Percentiles rank a stretch among this genome's conserved stretches.
These are phyloP conservation scores for Hydropsyche tenuis DNA, from an alignment of 1,140 invertebrate genomes.

Conservation along the genomic window DNA sequence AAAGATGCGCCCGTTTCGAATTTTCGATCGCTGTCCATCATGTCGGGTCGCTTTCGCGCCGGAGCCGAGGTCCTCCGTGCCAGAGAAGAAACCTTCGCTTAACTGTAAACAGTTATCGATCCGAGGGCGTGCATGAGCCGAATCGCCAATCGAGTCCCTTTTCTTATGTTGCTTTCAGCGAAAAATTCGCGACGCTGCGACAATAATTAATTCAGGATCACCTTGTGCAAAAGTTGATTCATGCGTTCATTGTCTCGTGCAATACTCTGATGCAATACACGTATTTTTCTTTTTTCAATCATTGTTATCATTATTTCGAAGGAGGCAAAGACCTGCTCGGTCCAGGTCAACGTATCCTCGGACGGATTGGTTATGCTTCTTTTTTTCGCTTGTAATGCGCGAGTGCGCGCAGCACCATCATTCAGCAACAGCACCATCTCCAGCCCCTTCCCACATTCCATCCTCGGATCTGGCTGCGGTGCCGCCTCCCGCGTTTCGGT, in stretches of 20 bases:
- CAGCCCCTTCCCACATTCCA: conserved; percentile 38
- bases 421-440: conserved; percentile 27
- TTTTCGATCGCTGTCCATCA: too few relatives aligned
- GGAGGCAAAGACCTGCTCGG: conserved; percentile 38
- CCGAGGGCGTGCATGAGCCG: not conserved
- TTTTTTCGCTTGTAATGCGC: conserved; percentile 23
- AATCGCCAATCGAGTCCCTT: not conserved
- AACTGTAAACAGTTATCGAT: conserved; percentile 2
- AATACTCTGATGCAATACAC: not conserved
- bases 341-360: conserved; percentile 42
- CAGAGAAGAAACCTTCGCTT: not conserved
- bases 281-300: not conserved
- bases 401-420: too few relatives aligned
- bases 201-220: not conserved
- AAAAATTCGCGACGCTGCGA: not conserved
- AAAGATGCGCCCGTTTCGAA: too few relatives aligned
- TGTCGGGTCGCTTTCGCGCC: too few relatives aligned
- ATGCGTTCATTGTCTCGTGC: not conserved
- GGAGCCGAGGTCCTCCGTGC: too few relatives aligned
- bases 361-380: conserved; percentile 4
- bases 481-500: not conserved
- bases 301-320: conserved; percentile 40
- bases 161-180: not conserved
- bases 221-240: not conserved
- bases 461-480: not conserved